Conservation (phyloP, 64 coral and sea anemone species). For the Catalaphyllia jardinei region DNA sequence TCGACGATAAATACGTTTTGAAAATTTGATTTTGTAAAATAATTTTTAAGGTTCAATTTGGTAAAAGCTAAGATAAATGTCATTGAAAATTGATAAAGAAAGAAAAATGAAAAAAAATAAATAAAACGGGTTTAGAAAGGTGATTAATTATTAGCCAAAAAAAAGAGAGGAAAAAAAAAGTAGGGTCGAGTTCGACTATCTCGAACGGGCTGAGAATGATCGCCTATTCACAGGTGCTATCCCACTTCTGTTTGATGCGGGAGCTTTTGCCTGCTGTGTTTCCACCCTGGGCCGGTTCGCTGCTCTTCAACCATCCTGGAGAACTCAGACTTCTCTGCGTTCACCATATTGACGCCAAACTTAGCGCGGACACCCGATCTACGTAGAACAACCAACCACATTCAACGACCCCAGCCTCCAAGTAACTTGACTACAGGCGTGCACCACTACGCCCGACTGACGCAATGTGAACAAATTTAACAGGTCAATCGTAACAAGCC, state of each 20-base stretch:
- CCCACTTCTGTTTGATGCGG: conserved; percentile 84
- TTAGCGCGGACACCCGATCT: conserved; percentile 83
- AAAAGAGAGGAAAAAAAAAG: conserved; percentile 32
- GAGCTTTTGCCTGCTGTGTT: conserved; percentile 91
- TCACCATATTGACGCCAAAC: conserved; percentile 78
- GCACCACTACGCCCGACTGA: too few relatives aligned
- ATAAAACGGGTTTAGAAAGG: too few relatives aligned
- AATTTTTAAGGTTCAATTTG: too few relatives aligned
- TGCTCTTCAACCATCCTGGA: conserved; percentile 84
- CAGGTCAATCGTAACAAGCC: background rate
- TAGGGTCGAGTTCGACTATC: conserved; percentile 60
- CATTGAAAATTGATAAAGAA: too few relatives aligned
- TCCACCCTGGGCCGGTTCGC: conserved; percentile 80
- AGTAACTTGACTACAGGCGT: too few relatives aligned
- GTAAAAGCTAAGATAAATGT: too few relatives aligned
- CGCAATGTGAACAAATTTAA: too few relatives aligned
- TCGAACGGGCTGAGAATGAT: conserved; percentile 47
- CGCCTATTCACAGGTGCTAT: conserved; percentile 81
- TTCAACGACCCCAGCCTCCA: too few relatives aligned
- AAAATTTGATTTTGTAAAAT: too few relatives aligned
- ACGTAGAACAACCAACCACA: background rate
- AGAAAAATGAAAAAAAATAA: background rate
- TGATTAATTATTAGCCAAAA: too few relatives aligned
- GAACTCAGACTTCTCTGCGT: conserved; percentile 31
- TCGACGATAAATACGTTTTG: too few relatives aligned